Conservation (phyloP, 1,140 invertebrate species). For the Rhynchophorus ferrugineus region DNA sequence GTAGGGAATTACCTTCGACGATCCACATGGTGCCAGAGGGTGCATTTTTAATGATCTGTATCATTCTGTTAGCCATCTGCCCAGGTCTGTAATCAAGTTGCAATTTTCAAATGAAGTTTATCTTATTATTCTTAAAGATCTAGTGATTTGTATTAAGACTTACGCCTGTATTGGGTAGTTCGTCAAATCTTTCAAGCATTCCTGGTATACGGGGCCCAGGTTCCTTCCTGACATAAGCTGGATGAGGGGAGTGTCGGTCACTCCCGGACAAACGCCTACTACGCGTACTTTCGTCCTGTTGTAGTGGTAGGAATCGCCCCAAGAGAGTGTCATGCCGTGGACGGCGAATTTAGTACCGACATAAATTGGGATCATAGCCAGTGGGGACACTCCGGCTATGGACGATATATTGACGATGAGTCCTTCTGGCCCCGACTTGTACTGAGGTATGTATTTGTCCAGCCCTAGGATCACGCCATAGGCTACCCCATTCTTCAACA, state of each 20-base stretch:
- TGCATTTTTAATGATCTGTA: slow-evolving; percentile 22
- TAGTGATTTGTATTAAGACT: slow-evolving; percentile 3
- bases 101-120: neutral
- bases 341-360: slow-evolving; percentile 30
- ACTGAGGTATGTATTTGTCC: slow-evolving; percentile 32
- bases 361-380: slow-evolving; percentile 26
- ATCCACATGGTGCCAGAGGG: slow-evolving; percentile 23
- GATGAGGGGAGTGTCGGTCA: slow-evolving; percentile 30
- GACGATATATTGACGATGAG: slow-evolving; percentile 33
- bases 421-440: slow-evolving; percentile 29
- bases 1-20: no score
- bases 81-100: slow-evolving; percentile 20
- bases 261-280: slow-evolving; percentile 36
- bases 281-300: slow-evolving; percentile 33
- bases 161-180: slow-evolving; percentile 13
- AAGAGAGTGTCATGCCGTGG: slow-evolving; percentile 24
- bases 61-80: slow-evolving; percentile 13
- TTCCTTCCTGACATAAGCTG: slow-evolving; percentile 11
- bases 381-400: slow-evolving; percentile 19
- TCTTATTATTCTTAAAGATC: no score
- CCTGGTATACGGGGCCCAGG: slow-evolving; percentile 20
- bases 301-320: slow-evolving; percentile 22
- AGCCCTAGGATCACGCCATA: slow-evolving; percentile 28
- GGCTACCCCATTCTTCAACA: slow-evolving; percentile 29
- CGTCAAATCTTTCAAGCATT: neutral